These are phyloP conservation scores for Sparidentex hasta DNA, from an alignment of 2,797 vertebrate genomes.

Conservation along the genomic window DNA sequence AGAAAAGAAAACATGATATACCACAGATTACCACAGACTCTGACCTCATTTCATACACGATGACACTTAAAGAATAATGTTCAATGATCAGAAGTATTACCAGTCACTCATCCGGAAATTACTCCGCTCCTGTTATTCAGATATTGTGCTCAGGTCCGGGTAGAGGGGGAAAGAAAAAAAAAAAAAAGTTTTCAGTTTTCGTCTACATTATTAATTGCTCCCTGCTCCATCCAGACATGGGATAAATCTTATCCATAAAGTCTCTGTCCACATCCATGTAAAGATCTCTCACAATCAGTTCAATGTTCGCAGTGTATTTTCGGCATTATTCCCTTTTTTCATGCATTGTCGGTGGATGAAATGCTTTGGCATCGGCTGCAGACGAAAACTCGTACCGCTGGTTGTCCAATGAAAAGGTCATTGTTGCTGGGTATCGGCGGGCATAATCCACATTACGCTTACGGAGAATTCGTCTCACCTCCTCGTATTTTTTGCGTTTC, in stretches of 20 bases:
- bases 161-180: not conserved
- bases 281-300: too few species aligned
- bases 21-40: too few species aligned
- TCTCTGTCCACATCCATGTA: not conserved
- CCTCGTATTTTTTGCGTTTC: not conserved
- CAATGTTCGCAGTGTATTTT: too few species aligned
- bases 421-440: not conserved
- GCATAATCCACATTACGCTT: constrained; percentile 3
- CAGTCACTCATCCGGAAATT: too few species aligned
- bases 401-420: not conserved
- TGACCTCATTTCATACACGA: too few species aligned
- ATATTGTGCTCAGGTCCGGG: not conserved
- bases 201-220: not conserved
- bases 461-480: not conserved
- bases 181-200: not conserved
- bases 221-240: not conserved
- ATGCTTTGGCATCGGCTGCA: not conserved
- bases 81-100: too few species aligned
- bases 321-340: not conserved
- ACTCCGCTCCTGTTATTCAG: too few species aligned
- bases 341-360: not conserved
- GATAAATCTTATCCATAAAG: not conserved
- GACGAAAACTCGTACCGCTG: not conserved
- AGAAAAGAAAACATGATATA: too few species aligned
- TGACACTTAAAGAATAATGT: not conserved